These are phyloP conservation scores for Myotis myotis DNA, from an alignment of 2,797 vertebrate genomes.

Conservation along the genomic window DNA sequence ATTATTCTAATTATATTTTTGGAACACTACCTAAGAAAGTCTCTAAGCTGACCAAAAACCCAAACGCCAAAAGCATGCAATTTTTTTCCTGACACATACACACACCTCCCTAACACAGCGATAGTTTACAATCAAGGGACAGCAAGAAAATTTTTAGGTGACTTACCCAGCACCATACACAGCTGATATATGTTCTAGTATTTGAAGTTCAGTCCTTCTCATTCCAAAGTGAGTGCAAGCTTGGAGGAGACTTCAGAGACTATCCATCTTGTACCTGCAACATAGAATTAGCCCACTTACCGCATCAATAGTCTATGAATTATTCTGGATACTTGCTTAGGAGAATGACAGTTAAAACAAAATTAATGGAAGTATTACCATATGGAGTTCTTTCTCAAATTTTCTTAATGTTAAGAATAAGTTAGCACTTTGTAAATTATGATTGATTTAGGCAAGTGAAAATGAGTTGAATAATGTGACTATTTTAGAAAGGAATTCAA, in stretches of 20 bases:
- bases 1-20: slow-evolving; percentile 4
- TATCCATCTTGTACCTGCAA: background rate
- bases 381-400: background rate
- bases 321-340: background rate
- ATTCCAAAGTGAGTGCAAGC: background rate
- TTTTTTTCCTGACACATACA: background rate
- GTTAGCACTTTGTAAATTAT: background rate
- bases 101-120: background rate
- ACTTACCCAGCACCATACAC: background rate
- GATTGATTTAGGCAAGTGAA: background rate
- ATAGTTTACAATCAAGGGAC: background rate
- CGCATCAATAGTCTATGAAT: background rate
- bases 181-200: background rate
- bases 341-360: background rate
- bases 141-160: background rate
- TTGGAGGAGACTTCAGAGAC: background rate
- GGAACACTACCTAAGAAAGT: background rate
- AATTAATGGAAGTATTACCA: background rate
- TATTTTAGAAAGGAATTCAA: background rate
- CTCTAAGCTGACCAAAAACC: background rate
- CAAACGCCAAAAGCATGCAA: background rate
- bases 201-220: background rate
- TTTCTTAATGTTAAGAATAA: background rate
- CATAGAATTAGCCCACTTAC: background rate
- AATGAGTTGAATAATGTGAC: background rate